Percentiles rank a stretch among this genome's conserved stretches.
These are phyloP conservation scores for Drosophila niveifrons DNA, from an alignment of 2,888 invertebrate genomes.

Conservation along the genomic window DNA sequence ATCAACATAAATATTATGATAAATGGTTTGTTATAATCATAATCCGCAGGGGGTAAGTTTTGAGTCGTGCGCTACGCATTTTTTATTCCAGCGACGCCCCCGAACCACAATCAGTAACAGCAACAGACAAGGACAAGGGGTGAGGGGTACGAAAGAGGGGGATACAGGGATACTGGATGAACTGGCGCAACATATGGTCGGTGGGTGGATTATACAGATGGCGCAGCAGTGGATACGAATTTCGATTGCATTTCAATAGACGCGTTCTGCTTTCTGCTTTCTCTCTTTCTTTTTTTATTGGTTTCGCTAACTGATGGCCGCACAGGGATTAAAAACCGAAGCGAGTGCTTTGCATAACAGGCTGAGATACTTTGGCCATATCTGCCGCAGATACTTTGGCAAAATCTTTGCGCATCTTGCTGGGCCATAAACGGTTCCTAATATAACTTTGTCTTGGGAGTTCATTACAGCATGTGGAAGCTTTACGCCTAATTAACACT, in stretches of 20 bases:
- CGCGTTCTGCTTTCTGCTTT: slow-evolving; percentile 33
- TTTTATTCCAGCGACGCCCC: slow-evolving; percentile 63
- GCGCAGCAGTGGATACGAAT: slow-evolving; percentile 62
- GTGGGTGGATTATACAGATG: slow-evolving; percentile 83
- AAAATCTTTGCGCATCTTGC: slow-evolving; percentile 65
- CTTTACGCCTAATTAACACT: slow-evolving; percentile 81
- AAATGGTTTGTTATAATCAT: slow-evolving; percentile 84
- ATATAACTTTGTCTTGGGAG: slow-evolving; percentile 64
- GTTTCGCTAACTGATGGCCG: slow-evolving; percentile 59
- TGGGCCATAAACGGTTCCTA: slow-evolving; percentile 63
- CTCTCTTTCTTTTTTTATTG: slow-evolving; percentile 67
- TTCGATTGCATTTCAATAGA: slow-evolving; percentile 69
- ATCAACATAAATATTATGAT: slow-evolving; percentile 85
- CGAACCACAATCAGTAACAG: slow-evolving; percentile 36
- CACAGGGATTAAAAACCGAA: slow-evolving; percentile 45
- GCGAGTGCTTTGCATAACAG: slow-evolving; percentile 31
- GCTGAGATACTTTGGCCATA: slow-evolving; percentile 31
- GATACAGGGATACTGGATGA: slow-evolving; percentile 40
- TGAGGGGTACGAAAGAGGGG: not conserved
- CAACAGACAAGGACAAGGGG: slow-evolving; percentile 6
- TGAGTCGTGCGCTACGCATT: slow-evolving; percentile 73
- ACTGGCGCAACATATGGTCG: slow-evolving; percentile 83
- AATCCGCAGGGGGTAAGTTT: slow-evolving; percentile 84
- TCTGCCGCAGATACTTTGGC: slow-evolving; percentile 60
- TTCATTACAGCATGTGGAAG: slow-evolving; percentile 56